These are phyloP conservation scores for Psephotus haematonotus DNA, from an alignment of 2,113 vertebrate species.

Conservation along the genomic window DNA sequence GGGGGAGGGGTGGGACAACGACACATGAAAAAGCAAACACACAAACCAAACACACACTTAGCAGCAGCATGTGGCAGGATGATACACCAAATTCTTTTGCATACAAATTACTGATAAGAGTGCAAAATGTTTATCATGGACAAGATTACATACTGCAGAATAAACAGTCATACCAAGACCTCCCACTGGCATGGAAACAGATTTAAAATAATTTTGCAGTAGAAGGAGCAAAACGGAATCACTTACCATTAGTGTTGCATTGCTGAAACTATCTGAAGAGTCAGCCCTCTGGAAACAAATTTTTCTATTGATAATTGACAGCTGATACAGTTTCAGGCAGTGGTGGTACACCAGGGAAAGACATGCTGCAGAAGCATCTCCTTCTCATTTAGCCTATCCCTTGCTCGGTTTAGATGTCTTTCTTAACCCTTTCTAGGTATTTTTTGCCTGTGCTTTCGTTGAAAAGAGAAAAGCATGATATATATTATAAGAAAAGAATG, in stretches of 20 bases:
- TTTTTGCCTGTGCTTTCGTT: not conserved
- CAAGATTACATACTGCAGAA: not conserved
- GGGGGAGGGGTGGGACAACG: no score
- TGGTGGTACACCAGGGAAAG: not conserved
- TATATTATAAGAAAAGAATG: not conserved
- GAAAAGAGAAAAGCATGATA: not conserved
- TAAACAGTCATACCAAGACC: not conserved
- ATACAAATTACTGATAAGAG: not conserved
- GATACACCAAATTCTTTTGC: not conserved
- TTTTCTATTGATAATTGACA: slow-evolving; percentile 34
- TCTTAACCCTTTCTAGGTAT: slow-evolving; percentile 24
- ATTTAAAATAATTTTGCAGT: slow-evolving; percentile 9
- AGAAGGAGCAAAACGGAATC: slow-evolving; percentile 7
- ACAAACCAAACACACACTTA: not conserved
- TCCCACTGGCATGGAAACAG: not conserved
- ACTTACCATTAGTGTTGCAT: not conserved
- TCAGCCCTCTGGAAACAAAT: not conserved
- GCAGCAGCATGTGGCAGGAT: not conserved
- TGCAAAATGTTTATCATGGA: not conserved
- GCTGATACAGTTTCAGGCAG: not conserved
- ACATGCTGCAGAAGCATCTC: not conserved
- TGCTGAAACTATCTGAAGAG: not conserved
- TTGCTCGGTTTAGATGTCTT: not conserved
- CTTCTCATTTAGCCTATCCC: not conserved
- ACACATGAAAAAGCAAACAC: not conserved